These are phyloP conservation scores for Panulirus ornatus DNA, from an alignment of 1,140 invertebrate genomes.

Conservation along the genomic window DNA sequence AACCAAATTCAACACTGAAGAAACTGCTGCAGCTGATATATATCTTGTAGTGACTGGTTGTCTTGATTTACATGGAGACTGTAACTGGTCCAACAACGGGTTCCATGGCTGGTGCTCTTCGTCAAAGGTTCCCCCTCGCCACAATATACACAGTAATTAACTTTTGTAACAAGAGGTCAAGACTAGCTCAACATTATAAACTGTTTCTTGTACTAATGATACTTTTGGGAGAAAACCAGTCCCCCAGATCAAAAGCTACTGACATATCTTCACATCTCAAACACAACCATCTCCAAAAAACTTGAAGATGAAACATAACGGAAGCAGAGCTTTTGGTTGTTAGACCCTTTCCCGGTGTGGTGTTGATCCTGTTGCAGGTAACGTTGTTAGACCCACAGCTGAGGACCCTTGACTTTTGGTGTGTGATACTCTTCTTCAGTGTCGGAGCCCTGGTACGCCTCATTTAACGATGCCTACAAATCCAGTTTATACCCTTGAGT, in stretches of 20 bases:
- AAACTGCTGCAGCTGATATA: neutral
- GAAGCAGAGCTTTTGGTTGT: slow-evolving; percentile 34
- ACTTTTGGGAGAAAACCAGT: neutral
- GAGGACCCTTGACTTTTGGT: slow-evolving; percentile 34
- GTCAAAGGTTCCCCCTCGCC: neutral
- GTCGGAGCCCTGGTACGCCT: slow-evolving; percentile 16
- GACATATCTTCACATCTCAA: neutral
- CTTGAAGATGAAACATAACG: neutral
- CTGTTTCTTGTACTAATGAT: neutral
- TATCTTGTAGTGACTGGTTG: neutral
- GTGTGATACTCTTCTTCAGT: neutral
- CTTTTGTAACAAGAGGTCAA: neutral
- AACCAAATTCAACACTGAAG: too few relatives aligned
- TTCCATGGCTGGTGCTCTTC: neutral
- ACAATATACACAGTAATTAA: slow-evolving; percentile 1
- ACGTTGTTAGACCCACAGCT: slow-evolving; percentile 27
- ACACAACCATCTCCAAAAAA: neutral
- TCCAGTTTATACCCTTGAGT: slow-evolving; percentile 42
- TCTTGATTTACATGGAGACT: neutral
- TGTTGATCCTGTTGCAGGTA: slow-evolving; percentile 20
- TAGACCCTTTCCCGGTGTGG: slow-evolving; percentile 15
- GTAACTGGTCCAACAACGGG: neutral
- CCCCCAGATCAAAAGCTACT: neutral
- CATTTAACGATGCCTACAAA: slow-evolving; percentile 38
- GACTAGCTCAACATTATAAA: neutral